phyloP scores from a whole-genome alignment of 2,113 vertebrate genomes.

The Rhabdomys dilectus region DNA sequence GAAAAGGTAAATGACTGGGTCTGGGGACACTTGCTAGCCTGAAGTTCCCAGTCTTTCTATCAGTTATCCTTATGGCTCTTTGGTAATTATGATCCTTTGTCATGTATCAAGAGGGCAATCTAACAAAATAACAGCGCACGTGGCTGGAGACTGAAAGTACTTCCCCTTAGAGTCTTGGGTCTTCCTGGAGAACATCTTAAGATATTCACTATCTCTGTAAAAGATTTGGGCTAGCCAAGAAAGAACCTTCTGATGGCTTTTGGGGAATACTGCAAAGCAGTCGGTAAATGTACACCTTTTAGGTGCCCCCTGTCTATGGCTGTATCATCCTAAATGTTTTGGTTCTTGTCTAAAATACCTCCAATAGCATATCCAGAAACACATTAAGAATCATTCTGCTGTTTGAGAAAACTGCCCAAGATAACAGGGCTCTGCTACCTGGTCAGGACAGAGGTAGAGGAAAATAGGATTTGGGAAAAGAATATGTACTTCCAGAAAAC shows the following conservation, averaged over 20 bases:
- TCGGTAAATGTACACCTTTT: not conserved
- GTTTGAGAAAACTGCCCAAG: not conserved
- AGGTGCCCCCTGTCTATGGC: not conserved
- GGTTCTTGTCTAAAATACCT: not conserved
- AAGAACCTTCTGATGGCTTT: not conserved
- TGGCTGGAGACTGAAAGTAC: not conserved
- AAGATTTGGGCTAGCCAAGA: not conserved
- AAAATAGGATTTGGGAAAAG: not conserved
- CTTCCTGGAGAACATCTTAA: not conserved
- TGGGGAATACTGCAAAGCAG: not conserved
- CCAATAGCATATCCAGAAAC: not conserved
- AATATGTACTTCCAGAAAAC: not conserved
- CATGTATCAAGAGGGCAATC: not conserved
- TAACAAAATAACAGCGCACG: not conserved
- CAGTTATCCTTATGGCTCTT: not conserved
- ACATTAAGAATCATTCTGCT: not conserved
- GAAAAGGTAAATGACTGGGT: not conserved
- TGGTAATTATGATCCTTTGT: not conserved
- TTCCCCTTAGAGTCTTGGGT: not conserved
- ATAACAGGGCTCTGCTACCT: not conserved
- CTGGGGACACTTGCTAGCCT: not conserved
- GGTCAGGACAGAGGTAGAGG: not conserved
- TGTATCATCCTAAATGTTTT: not conserved
- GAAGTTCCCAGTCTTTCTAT: not conserved
- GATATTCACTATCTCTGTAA: not conserved